Evolutionary conservation across 92 coral and sea anemone species (phyloP), one percentile per base, ranked within the genome.

Genomic region (Phenganax marumi): DNA sequence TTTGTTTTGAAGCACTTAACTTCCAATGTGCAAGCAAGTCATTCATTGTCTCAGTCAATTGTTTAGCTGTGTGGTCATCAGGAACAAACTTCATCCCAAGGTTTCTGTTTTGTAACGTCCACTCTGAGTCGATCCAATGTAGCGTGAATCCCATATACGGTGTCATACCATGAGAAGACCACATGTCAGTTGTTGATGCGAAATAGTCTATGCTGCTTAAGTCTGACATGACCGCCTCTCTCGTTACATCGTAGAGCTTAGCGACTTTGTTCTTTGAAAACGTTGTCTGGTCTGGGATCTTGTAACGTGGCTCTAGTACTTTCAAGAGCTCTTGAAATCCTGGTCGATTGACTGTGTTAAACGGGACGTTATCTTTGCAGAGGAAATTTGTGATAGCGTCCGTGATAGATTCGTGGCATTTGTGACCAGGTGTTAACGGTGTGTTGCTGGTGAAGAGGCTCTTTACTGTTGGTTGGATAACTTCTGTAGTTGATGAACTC

Each of bases 371-470:
- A 48, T 75, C 80, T 75, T 75, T 75, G 43, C 63, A 51, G 50
- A 50, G 62, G 21, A 51, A 75, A 23, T 50, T 52, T 7, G 80
- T 75, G 43, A 75, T 52, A 23, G 65, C 80, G 8, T 75, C 49
- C 0, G 80, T 75, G 23, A 73, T 73, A 33, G n/a, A 11, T 51
- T 73, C 60, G 77, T 73, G 77, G 77, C 77, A 33, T n/a, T 73
- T 73, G 51, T 68, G 23, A 6, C 51, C 74, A 68, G 74, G 74
- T 25, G 51, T 48, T 19, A 68, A 68, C 16, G 77, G 77, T 33
- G 58, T 33, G 58, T 58, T 73, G 77, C 60, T 73, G 77, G 77
- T 58, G 22, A 73, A 73, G 77, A 73, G 60, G 60, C 77, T 73
- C 77, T 73, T 73, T 73, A 73, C 77, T 73, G 58, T 48, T 0